A percentile compares a stretch with the other conserved stretches of the same genome.
Conservation (phyloP, 2,888 invertebrate species). For the Protophormia terraenovae region DNA sequence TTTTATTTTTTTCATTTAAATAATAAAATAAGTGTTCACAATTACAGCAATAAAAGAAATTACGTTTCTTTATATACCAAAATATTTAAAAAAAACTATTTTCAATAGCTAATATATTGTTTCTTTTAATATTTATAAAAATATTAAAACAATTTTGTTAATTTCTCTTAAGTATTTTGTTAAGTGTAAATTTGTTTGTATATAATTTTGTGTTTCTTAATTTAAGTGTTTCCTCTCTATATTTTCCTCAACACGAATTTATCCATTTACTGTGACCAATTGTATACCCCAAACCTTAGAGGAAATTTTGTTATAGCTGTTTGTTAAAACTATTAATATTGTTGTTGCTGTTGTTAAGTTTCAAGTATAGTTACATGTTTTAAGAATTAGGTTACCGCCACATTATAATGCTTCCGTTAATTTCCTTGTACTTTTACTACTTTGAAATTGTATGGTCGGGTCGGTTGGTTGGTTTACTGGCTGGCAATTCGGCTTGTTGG, state of each 20-base stretch:
- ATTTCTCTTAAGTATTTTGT: not conserved
- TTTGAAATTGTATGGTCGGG: conserved; percentile 37
- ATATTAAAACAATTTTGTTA: too few relatives aligned
- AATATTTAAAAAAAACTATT: too few relatives aligned
- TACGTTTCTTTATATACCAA: too few relatives aligned
- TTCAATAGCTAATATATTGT: too few relatives aligned
- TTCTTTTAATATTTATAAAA: too few relatives aligned
- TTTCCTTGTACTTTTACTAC: conserved; percentile 51
- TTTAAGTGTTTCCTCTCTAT: conserved; percentile 9
- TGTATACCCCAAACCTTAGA: conserved; percentile 1
- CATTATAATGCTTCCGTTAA: conserved; percentile 64
- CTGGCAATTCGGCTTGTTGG: conserved; percentile 21
- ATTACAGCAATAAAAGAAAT: too few relatives aligned
- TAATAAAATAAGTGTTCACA: too few relatives aligned
- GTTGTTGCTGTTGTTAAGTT: conserved; percentile 17
- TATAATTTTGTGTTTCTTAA: not conserved
- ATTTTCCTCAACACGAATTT: not conserved
- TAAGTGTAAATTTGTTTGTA: not conserved
- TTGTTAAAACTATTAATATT: conserved; percentile 17
- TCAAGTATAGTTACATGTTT: conserved; percentile 30
- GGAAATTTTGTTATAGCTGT: not conserved
- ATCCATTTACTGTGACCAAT: conserved; percentile 29
- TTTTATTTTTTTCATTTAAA: too few relatives aligned
- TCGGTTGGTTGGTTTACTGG: not conserved
- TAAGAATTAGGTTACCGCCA: conserved; percentile 50